Evolutionary conservation across 1,140 invertebrate species (phyloP).

Genomic region (Monochamus saltuarius): DNA sequence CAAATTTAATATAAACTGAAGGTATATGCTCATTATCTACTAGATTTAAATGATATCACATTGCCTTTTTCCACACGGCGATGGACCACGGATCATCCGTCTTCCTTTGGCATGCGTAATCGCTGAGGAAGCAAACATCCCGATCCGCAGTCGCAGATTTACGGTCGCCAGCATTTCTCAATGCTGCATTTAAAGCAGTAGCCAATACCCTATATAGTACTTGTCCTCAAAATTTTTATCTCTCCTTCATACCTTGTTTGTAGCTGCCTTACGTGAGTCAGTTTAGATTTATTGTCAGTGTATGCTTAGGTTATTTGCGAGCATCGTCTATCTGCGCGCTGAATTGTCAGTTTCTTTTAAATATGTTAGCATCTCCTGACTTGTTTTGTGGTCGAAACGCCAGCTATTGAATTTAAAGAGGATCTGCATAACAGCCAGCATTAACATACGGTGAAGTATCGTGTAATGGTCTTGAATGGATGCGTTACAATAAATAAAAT

Average conservation of each 20-base stretch:
- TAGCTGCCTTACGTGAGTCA: conserved; percentile 38
- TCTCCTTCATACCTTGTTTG: conserved; percentile 48
- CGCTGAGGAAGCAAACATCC: too few relatives aligned
- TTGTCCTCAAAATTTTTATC: conserved; percentile 50
- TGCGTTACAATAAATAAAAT: too few relatives aligned
- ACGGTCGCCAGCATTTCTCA: conserved; percentile 14
- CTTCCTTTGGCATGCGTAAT: too few relatives aligned
- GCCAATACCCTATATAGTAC: conserved; percentile 47
- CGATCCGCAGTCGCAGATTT: conserved; percentile 11
- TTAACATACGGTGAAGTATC: conserved; percentile 24
- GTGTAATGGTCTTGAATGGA: too few relatives aligned
- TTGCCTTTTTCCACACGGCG: too few relatives aligned
- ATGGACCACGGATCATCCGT: too few relatives aligned
- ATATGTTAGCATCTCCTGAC: conserved; percentile 26
- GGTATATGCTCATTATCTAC: too few relatives aligned
- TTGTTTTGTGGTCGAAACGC: conserved; percentile 19
- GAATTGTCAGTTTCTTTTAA: conserved; percentile 29
- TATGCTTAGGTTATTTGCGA: conserved; percentile 31
- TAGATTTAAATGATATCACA: too few relatives aligned
- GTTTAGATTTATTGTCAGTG: conserved; percentile 41
- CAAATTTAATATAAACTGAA: too few relatives aligned
- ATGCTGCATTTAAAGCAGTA: conserved; percentile 22
- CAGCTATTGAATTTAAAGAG: conserved; percentile 22
- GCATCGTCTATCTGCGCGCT: conserved; percentile 28
- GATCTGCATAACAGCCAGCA: conserved; percentile 17